Base-by-base conservation (phyloP, 2,113 vertebrate genomes). In the Daphoenositta chrysoptera region DNA sequence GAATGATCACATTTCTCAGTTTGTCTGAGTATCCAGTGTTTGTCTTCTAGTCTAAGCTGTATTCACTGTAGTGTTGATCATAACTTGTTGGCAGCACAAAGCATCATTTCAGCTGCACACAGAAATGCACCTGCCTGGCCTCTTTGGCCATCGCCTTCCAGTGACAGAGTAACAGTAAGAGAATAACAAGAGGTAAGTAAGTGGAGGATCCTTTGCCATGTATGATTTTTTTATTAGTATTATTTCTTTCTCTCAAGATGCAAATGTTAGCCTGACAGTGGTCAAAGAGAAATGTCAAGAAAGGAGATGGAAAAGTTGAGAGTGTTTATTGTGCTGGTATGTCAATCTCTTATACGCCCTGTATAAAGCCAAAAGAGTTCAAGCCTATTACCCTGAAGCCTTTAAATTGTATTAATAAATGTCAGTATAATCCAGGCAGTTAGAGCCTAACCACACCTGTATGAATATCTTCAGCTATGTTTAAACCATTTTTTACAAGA, bases 381-480 rank as follows among this genome's bases (percentile, higher is more conserved):
- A 79, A 91, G 82, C 87, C 71, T 72, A 50, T 85, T 92, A 96
- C 73, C 73, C 19, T 86, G 82, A 87, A 80, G 68, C 58, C 60
- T 95, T 95, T 88, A 88, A 81, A 90, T 81, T 83, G 26, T 86
- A 70, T 88, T 90, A 80, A 85, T 91, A 85, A 87, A 82, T 66
- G 24, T 90, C 51, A 78, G 51, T 81, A 44, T 64, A 91, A 94
- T 92, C 82, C 47, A 78, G 64, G 2, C 42, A 75, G 21, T 78
- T 90, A 71, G 28, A 92, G 54, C 70, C 58, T 72, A 92, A 69
- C 90, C 88, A 88, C 90, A 88, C 94, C 88, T 93, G 42, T 58
- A 40, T 92, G 53, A 95, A 72, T 86, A 70, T 90, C 50, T 93
- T 69, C 44, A 84, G 39, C 70, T 60, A 2, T 30, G 39, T 42